These are phyloP conservation scores for Solea senegalensis DNA, from an alignment of 2,113 vertebrate species.

Conservation along the genomic window DNA sequence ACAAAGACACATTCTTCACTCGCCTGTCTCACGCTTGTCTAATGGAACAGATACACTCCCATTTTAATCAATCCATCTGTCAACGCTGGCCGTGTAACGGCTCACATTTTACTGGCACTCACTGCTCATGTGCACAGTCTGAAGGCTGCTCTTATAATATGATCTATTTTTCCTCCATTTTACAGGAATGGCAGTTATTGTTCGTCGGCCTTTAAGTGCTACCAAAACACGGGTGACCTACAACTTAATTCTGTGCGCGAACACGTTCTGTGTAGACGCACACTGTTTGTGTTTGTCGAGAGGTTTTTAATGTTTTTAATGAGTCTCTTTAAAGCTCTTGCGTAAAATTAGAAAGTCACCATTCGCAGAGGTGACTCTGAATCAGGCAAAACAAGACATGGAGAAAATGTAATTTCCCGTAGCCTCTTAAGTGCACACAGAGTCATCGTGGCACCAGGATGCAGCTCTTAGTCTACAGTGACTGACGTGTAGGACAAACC, in stretches of 20 bases:
- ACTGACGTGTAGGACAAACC: conserved; percentile 32
- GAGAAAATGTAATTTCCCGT: background rate
- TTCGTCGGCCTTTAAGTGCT: background rate
- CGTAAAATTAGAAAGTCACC: background rate
- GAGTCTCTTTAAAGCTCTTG: background rate
- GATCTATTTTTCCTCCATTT: background rate
- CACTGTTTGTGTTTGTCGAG: background rate
- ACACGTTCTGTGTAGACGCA: background rate
- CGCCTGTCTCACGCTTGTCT: background rate
- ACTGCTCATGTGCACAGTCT: background rate
- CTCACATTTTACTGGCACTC: background rate
- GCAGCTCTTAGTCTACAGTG: background rate
- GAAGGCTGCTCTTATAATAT: background rate
- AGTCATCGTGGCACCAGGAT: conserved; percentile 15
- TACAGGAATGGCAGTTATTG: background rate
- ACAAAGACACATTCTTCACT: background rate
- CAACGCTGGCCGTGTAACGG: too few species aligned
- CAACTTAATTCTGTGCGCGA: background rate
- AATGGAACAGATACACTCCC: conserved; percentile 1
- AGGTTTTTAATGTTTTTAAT: background rate
- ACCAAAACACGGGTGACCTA: background rate
- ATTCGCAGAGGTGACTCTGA: conserved; percentile 1
- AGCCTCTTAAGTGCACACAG: conserved; percentile 14
- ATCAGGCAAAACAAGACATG: background rate
- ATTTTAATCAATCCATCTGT: background rate